Conservation (phyloP, 2,888 invertebrate species). For the Prenolepis imparis region DNA sequence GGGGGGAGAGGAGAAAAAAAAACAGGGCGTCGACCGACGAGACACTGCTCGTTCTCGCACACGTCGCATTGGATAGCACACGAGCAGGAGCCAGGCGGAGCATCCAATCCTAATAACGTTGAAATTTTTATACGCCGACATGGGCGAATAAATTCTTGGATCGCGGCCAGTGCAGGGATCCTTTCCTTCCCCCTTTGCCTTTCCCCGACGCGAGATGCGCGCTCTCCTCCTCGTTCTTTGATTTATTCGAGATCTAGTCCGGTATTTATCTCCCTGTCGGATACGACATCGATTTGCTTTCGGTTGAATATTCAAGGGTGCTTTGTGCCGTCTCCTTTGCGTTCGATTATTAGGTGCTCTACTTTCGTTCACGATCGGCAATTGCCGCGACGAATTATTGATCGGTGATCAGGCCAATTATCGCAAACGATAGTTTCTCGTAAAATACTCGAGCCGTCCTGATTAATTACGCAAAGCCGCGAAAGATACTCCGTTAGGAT, state of each 20-base stretch:
- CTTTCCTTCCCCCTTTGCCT: background rate
- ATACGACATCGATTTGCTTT: constrained; percentile 60
- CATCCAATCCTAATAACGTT: constrained; percentile 72
- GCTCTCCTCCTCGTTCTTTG: constrained; percentile 54
- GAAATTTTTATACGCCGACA: constrained; percentile 77
- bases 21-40: constrained; percentile 50
- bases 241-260: constrained; percentile 67
- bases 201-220: constrained; percentile 15
- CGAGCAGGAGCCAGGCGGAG: constrained; percentile 35
- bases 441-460: background rate
- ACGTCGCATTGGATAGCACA: constrained; percentile 63
- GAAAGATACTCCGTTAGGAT: background rate
- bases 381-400: constrained; percentile 2
- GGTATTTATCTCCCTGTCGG: constrained; percentile 63
- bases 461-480: constrained; percentile 24
- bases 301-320: constrained; percentile 57
- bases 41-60: constrained; percentile 38
- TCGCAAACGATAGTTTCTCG: constrained; percentile 1
- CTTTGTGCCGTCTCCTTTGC: constrained; percentile 36
- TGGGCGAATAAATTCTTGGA: constrained; percentile 76
- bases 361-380: constrained; percentile 22
- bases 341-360: constrained; percentile 19
- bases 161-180: constrained; percentile 59
- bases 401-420: constrained; percentile 10
- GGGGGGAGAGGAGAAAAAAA: background rate